These are phyloP conservation scores for Cryptosula pallasiana DNA, from an alignment of 2,888 invertebrate species.

Conservation along the genomic window DNA sequence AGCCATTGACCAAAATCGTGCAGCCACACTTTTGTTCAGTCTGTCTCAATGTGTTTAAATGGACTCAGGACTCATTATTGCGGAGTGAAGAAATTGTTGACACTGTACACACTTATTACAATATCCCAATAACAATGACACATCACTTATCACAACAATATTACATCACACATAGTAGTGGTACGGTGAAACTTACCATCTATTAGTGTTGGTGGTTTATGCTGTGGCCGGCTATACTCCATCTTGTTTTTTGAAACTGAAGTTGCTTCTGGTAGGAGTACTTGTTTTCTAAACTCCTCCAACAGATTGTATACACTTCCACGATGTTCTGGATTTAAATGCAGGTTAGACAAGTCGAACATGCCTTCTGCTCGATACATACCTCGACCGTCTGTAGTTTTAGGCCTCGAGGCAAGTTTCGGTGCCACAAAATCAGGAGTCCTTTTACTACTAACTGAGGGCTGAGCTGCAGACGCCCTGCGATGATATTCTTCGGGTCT, in stretches of 20 bases:
- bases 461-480: too few species aligned
- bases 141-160: too few species aligned
- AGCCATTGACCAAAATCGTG: too few species aligned
- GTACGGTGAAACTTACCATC: neutral
- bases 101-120: too few species aligned
- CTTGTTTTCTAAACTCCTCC: constrained; percentile 8
- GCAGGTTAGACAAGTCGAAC: constrained; percentile 5
- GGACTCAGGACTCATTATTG: too few species aligned
- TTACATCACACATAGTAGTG: neutral
- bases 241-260: too few species aligned
- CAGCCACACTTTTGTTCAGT: too few species aligned
- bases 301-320: neutral
- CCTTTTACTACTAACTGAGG: neutral
- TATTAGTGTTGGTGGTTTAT: neutral
- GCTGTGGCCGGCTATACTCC: neutral
- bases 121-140: too few species aligned
- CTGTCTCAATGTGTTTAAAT: too few species aligned
- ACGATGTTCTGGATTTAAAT: neutral
- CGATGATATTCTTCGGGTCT: too few species aligned
- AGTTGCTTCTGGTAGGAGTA: neutral
- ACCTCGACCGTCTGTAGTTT: neutral
- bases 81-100: too few species aligned
- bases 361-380: neutral
- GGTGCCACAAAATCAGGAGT: neutral
- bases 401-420: neutral